A percentile compares a stretch with the other conserved stretches of the same genome.
Evolutionary conservation across 2,113 vertebrate species (phyloP).

Genomic region (Sapayoa aenigma): DNA sequence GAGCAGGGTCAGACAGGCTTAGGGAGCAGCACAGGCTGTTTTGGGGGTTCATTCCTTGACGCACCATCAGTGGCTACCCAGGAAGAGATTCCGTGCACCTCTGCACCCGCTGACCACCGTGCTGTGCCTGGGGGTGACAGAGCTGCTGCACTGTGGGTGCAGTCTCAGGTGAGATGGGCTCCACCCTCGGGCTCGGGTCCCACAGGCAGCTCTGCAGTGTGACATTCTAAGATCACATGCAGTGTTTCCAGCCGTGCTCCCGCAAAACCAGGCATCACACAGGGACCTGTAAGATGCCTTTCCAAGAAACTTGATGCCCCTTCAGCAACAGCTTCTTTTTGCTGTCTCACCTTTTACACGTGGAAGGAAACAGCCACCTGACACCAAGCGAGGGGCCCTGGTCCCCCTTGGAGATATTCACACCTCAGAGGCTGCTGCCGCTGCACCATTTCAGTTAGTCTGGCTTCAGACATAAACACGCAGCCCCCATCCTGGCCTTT

Average conservation of each 20-base stretch:
- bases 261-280: not conserved
- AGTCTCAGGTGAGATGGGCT: not conserved
- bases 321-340: not conserved
- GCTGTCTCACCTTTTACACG: not conserved
- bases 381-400: accelerated
- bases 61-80: not conserved
- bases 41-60: not conserved
- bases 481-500: not conserved
- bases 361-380: not conserved
- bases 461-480: not conserved
- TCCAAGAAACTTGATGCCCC: not conserved
- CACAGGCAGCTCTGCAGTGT: not conserved
- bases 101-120: not conserved
- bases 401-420: not conserved
- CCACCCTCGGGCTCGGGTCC: not conserved
- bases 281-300: not conserved
- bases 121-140: not conserved
- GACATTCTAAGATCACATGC: not conserved
- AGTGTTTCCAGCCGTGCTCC: not conserved
- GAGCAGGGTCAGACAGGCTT: not conserved
- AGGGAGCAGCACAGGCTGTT: not conserved
- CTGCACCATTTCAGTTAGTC: not conserved
- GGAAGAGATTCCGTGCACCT: not conserved
- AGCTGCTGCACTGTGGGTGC: accelerated
- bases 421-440: not conserved